A percentile compares a stretch with the other conserved stretches of the same genome.
Conservation (phyloP, 2,888 invertebrate genomes). For the Lithophane ornitopus region DNA sequence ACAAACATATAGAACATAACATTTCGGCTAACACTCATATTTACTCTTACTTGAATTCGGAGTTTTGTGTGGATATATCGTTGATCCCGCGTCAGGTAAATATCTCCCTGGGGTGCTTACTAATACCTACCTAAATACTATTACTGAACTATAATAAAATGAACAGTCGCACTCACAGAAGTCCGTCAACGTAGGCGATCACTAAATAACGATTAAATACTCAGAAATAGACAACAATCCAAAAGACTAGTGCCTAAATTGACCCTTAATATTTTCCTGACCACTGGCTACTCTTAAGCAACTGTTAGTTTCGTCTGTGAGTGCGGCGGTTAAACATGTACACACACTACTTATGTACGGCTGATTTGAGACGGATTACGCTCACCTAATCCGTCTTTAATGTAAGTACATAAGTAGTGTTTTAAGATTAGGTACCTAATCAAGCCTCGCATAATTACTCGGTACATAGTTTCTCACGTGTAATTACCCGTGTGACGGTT, state of each 20-base stretch:
- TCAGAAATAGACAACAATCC: not conserved
- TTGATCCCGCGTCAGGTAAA: constrained; percentile 30
- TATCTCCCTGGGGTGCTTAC: constrained; percentile 21
- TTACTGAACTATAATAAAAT: constrained; percentile 54
- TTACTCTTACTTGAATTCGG: constrained; percentile 41
- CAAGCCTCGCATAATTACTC: constrained; percentile 59
- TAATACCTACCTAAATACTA: constrained; percentile 19
- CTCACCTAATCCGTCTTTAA: constrained; percentile 42
- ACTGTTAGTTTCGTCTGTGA: not conserved
- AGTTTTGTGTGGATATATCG: constrained; percentile 40
- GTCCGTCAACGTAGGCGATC: not conserved
- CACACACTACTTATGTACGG: constrained; percentile 23
- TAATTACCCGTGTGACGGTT: constrained; percentile 35
- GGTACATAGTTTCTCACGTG: constrained; percentile 28
- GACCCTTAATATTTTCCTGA: not conserved
- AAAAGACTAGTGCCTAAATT: not conserved
- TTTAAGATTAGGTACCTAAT: constrained; percentile 62
- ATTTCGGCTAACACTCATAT: constrained; percentile 49
- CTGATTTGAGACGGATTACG: constrained; percentile 53
- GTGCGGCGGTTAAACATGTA: constrained; percentile 8
- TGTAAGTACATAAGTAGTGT: constrained; percentile 28
- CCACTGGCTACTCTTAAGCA: not conserved
- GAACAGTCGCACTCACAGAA: constrained; percentile 13
- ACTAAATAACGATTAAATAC: not conserved
- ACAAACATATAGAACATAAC: constrained; percentile 49